phyloP scores from a whole-genome alignment of 2,113 vertebrate species.

The Ophthalmotilapia sp. region DNA sequence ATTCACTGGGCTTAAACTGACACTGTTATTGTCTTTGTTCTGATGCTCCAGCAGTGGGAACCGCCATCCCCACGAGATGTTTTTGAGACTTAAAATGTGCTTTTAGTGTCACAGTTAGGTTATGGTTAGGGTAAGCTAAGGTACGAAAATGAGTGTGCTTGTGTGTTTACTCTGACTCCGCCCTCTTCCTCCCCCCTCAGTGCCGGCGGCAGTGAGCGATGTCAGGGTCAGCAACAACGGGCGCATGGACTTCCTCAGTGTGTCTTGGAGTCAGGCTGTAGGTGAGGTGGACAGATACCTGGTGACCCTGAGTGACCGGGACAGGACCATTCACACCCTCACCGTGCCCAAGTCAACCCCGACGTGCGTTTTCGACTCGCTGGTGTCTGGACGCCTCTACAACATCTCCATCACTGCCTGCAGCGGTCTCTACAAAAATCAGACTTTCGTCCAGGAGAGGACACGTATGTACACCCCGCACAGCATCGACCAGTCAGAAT shows the following conservation, averaged over 20 bases:
- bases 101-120: background rate
- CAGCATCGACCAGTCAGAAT: constrained; percentile 64
- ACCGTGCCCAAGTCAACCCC: constrained; percentile 75
- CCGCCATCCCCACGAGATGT: background rate
- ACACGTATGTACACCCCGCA: constrained; percentile 76
- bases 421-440: constrained; percentile 81
- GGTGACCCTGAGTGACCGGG: constrained; percentile 77
- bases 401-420: constrained; percentile 81
- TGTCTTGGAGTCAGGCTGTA: constrained; percentile 84
- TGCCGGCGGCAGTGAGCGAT: constrained; percentile 84
- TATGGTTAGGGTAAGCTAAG: background rate
- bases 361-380: constrained; percentile 85
- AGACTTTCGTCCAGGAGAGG: constrained; percentile 79
- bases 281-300: constrained; percentile 87
- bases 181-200: constrained; percentile 47
- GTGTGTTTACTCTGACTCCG: background rate
- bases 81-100: background rate
- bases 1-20: background rate
- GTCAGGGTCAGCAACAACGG: constrained; percentile 90
- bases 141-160: rapidly evolving
- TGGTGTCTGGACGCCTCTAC: constrained; percentile 87
- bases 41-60: background rate
- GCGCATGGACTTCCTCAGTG: constrained; percentile 84
- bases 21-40: background rate
- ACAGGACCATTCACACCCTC: constrained; percentile 72